phyloP scores from a whole-genome alignment of 92 coral and sea anemone genomes.

The Zoanthus solanderi region DNA sequence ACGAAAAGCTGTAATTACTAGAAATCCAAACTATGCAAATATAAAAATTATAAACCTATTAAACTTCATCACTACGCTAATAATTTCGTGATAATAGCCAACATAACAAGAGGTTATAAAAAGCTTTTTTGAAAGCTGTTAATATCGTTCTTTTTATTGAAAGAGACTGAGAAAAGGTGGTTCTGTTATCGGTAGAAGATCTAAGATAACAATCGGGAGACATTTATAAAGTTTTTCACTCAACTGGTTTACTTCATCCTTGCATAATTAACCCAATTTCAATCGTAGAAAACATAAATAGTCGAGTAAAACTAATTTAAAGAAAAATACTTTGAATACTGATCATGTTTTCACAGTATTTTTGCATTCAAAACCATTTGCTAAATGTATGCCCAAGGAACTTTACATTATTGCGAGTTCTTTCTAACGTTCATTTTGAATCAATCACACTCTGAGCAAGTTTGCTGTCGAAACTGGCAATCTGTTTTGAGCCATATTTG shows the following conservation, averaged over 20 bases:
- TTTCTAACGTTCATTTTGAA: neutral
- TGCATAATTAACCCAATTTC: neutral
- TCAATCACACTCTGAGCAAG: neutral
- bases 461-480: neutral
- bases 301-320: neutral
- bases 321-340: neutral
- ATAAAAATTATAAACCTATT: neutral
- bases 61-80: neutral
- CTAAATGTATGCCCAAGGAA: neutral
- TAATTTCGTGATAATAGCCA: neutral
- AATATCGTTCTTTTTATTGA: neutral
- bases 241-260: neutral
- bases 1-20: neutral
- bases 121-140: neutral
- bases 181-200: neutral
- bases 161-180: neutral
- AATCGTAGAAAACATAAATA: slow-evolving; percentile 4
- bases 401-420: neutral
- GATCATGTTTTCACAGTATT: neutral
- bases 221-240: neutral
- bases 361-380: neutral
- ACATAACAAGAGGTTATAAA: neutral
- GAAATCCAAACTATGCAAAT: neutral
- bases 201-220: neutral
- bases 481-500: neutral